Base-by-base conservation (phyloP, 2,888 invertebrate species). In the Cheilosia urbana region DNA sequence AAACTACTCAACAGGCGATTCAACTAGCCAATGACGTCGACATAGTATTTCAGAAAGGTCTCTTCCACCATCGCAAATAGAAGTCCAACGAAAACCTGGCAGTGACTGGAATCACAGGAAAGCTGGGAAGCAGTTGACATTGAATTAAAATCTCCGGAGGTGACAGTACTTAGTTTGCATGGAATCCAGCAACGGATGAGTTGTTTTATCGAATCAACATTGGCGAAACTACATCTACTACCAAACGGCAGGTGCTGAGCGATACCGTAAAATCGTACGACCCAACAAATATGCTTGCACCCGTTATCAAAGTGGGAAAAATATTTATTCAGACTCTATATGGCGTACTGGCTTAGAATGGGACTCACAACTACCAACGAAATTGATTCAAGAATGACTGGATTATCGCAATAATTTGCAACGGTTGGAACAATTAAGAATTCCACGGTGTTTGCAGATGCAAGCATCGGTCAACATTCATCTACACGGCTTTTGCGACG, bases 271-370 rank as follows among this genome's bases (percentile, higher is more conserved):
- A 34, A 37, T 37, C 65, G 47, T 65, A 75, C 19, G 37, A 75
- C 6, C 51, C 60, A 37, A 76, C 58, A 24, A 76, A 76, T n/a
- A 76, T 51, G 49, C 40, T 76, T 21, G 68, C 66, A 42, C 60
- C 66, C n/a, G 51, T 76, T 17, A 47, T 66, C 27, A 76, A 66
- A 24, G 30, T 66, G 73, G 63, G 57, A 3, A 60, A 72, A 60
- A 72, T 72, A 37, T 72, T 72, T 51, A 21, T 60, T 19, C 55
- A 73, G 11, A 11, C 19, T 55, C 21, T n/a, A n/a, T 63, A 45
- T 73, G 27, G 73, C 55, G 45, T n/a, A n/a, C n/a, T n/a, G n/a
- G n/a, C n/a, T n/a, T n/a, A n/a, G n/a, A n/a, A n/a, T n/a, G n/a
- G n/a, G n/a, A n/a, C n/a, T n/a, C n/a, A n/a, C n/a, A n/a, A n/a